Base-by-base conservation (phyloP, 2,797 vertebrate species). In the Xyrichtys novacula region DNA sequence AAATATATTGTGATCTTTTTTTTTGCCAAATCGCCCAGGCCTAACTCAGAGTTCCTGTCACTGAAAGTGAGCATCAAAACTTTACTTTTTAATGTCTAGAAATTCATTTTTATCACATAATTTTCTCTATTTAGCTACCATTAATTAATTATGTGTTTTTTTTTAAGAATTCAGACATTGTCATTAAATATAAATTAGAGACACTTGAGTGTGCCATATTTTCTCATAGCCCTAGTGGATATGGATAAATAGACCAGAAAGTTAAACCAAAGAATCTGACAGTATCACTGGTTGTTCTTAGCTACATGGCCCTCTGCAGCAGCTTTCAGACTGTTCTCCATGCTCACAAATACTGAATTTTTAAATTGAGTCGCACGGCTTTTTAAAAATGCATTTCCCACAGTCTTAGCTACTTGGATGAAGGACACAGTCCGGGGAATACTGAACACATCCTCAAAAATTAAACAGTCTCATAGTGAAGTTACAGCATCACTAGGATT, bases 341-440 rank as follows among this genome's bases (percentile, higher is more conserved):
- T 43, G 39, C 19, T 82, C 46, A 49, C 25, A 76, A 52, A 70
- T 44, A 44, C 46, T 67, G 31, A 44, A 74, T 74, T 64, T 71
- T 78, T 75, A 55, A 72, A 63, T 42, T 6, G 12, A 64, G 55
- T 42, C 26, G 2, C 54, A 70, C 65, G 42, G 39, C 50, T 76
- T 58, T 78, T 70, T 69, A 72, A 69, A 80, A 78, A 65, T 65
- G 25, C 0, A 64, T 67, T 62, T 54, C n/a, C 40, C 32, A 58
- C 61, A 59, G 42, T 56, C 10, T 4, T 6, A 15, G 22, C 31
- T 42, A 19, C 39, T 64, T 50, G 31, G 14, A 65, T 9, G 10
- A 28, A 69, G 46, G 34, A 25, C 8, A 4, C 12, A 34, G 32
- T 40, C 53, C 2, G 44, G 14, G 26, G 63, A 48, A 16, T 32